Conservation (phyloP, 2,888 invertebrate species). For the Stictocephala bisonia region DNA sequence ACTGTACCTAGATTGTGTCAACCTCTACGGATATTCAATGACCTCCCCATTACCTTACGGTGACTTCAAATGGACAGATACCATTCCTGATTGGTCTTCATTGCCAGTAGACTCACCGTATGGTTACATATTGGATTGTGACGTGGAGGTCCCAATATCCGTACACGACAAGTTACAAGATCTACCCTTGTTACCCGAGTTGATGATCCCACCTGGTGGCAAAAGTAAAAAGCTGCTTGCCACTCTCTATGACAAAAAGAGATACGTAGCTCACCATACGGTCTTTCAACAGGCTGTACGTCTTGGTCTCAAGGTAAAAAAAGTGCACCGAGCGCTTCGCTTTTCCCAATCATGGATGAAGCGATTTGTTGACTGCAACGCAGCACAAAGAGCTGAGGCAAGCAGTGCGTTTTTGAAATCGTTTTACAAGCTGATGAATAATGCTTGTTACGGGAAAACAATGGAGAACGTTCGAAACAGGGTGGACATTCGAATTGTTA, state of each 20-base stretch:
- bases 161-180: slow-evolving; percentile 12
- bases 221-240: neutral
- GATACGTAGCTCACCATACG: no score
- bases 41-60: neutral
- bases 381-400: neutral
- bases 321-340: neutral
- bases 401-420: no score
- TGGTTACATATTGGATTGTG: neutral
- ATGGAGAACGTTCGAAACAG: no score
- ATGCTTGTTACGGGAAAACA: no score
- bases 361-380: neutral
- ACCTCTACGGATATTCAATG: neutral
- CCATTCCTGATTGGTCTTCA: neutral
- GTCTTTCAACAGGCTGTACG: neutral
- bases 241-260: neutral
- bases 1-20: neutral
- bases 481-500: no score
- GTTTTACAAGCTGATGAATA: no score
- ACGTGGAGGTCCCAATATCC: neutral
- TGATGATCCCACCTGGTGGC: neutral
- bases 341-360: neutral
- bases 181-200: neutral
- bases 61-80: neutral
- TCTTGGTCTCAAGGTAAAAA: neutral
- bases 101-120: neutral